These are phyloP conservation scores for Hemibagrus wyckioides DNA, from an alignment of 2,113 vertebrate species.

Conservation along the genomic window DNA sequence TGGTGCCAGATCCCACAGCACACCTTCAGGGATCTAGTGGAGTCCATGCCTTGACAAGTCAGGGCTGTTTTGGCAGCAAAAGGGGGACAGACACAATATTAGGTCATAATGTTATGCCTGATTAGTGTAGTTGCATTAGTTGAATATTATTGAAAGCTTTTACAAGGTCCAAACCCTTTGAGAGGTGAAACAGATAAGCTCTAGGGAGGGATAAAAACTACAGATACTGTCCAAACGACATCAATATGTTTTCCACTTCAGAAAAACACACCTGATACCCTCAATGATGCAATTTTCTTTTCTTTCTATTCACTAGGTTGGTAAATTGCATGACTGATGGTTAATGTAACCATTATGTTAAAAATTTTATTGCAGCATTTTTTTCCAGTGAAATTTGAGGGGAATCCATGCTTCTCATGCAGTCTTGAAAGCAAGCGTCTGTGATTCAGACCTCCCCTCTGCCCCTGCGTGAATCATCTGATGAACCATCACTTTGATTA, in stretches of 20 bases:
- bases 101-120: too few species aligned
- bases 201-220: not conserved
- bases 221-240: not conserved
- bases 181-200: not conserved
- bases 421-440: not conserved
- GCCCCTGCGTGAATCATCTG: not conserved
- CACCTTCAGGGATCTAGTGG: too few species aligned
- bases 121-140: not conserved
- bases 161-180: not conserved
- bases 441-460: not conserved
- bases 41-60: too few species aligned
- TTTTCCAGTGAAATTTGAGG: not conserved
- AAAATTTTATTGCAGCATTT: not conserved
- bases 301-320: not conserved
- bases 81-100: too few species aligned
- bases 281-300: not conserved
- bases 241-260: not conserved
- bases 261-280: not conserved
- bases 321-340: not conserved
- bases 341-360: not conserved
- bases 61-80: too few species aligned
- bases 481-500: constrained; percentile 13
- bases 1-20: too few species aligned
- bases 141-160: not conserved
- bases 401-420: not conserved